These are phyloP conservation scores for Albula glossodonta DNA, from an alignment of 2,113 vertebrate species.

Conservation along the genomic window DNA sequence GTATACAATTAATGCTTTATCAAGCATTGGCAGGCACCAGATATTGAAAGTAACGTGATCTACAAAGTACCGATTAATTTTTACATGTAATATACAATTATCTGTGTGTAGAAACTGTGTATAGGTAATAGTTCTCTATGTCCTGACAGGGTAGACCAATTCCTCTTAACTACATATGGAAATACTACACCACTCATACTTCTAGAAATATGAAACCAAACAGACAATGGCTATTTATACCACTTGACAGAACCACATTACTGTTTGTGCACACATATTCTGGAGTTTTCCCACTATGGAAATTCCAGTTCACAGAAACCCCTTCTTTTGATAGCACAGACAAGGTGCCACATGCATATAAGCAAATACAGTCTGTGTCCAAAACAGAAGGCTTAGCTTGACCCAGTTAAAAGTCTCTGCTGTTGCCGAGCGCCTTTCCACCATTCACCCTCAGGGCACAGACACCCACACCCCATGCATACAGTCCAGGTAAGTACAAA, in stretches of 20 bases:
- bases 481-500: neutral
- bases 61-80: no score
- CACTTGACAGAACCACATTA: neutral
- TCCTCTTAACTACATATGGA: neutral
- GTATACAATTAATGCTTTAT: no score
- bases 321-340: constrained; percentile 34
- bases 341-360: constrained; percentile 38
- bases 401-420: constrained; percentile 29
- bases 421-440: constrained; percentile 49
- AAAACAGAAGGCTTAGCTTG: constrained; percentile 40
- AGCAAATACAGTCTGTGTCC: constrained; percentile 52
- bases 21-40: no score
- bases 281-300: neutral
- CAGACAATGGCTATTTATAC: neutral
- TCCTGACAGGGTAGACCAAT: neutral
- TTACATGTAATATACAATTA: neutral
- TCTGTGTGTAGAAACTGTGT: neutral
- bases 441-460: constrained; percentile 46
- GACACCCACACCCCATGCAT: constrained; percentile 33
- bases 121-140: neutral
- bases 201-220: neutral
- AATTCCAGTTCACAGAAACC: neutral
- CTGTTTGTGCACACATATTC: constrained; percentile 6
- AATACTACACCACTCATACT: neutral
- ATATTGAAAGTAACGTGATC: no score